These are phyloP conservation scores for Cataglyphis cursor DNA, from an alignment of 2,888 invertebrate species.

Conservation along the genomic window DNA sequence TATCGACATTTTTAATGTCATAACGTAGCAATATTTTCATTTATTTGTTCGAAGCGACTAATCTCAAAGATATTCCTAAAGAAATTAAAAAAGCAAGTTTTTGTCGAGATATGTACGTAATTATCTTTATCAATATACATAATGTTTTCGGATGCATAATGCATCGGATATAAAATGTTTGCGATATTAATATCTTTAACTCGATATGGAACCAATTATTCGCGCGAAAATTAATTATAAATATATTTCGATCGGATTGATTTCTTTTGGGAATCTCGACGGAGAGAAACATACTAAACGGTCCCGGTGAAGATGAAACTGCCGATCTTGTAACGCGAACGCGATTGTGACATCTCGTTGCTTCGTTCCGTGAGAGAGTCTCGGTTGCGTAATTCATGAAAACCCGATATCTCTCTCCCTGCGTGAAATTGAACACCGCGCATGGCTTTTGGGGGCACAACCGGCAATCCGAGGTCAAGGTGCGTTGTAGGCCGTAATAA, in stretches of 20 bases:
- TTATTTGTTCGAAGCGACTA: not conserved
- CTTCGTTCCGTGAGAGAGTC: not conserved
- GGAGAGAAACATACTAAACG: not conserved
- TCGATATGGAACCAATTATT: constrained; percentile 1
- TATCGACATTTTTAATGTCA: not conserved
- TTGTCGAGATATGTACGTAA: not conserved
- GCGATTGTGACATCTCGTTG: not conserved
- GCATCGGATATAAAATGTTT: not conserved
- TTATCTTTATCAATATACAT: constrained; percentile 25
- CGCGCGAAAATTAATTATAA: not conserved
- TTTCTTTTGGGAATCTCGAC: not conserved
- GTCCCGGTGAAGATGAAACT: not conserved
- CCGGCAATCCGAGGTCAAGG: constrained; percentile 50
- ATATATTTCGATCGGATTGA: not conserved
- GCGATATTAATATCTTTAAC: not conserved
- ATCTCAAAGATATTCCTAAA: not conserved
- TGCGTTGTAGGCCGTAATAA: constrained; percentile 13
- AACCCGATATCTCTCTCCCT: constrained; percentile 57
- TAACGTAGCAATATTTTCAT: not conserved
- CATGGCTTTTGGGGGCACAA: constrained; percentile 13
- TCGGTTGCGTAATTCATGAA: constrained; percentile 64
- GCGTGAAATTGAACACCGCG: constrained; percentile 61
- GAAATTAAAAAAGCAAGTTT: constrained; percentile 6
- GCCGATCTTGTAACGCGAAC: constrained; percentile 11
- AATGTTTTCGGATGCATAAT: constrained; percentile 27